Evolutionary conservation across 2,888 invertebrate genomes (phyloP), one percentile per base, ranked within the genome.

Genomic region (Fabriciana adippe): DNA sequence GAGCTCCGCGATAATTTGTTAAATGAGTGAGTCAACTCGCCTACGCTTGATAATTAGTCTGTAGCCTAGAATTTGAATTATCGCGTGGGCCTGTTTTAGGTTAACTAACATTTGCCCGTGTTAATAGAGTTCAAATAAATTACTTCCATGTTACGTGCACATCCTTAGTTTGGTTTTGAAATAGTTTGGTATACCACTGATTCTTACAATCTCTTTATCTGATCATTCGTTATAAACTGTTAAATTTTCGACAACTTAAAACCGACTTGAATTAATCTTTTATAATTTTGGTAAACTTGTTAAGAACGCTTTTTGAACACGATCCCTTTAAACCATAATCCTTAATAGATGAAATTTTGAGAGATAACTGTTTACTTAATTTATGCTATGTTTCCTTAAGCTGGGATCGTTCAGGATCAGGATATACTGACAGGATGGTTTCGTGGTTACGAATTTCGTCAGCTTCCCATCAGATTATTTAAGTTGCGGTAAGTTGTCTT

Each of bases 51-150:
- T 89, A 90, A 89, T 89, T 86, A 84, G 76, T 78, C 83, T 73
- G 74, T 83, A 86, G 82, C 88, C 88, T 88, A 89, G 88, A 85
- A 86, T 80, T 76, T 73, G 75, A 89, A 88, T 88, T 87, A 86
- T 79, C 84, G 86, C 76, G 78, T 78, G 78, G 80, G 81, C 80
- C 66, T 67, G 70, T 76, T 76, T 74, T 72, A 72, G 73, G 74
- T 81, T 81, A 80, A 78, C 77, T 75, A 78, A 78, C 74, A 74
- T 75, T 77, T 72, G 78, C 74, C 78, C 74, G 73, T 74, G 75
- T 75, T 78, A 81, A 81, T 81, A 76, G 78, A 79, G 80, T 81
- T 79, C 73, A 72, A 77, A 77, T 77, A 75, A 74, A 76, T 74
- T 67, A 68, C 67, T 72, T 75, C 72, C 73, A 72, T 67, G 60